Evolutionary conservation across 1,140 invertebrate genomes (phyloP), one percentile per base, ranked within the genome.

Genomic region (Odontomachus brunneus): DNA sequence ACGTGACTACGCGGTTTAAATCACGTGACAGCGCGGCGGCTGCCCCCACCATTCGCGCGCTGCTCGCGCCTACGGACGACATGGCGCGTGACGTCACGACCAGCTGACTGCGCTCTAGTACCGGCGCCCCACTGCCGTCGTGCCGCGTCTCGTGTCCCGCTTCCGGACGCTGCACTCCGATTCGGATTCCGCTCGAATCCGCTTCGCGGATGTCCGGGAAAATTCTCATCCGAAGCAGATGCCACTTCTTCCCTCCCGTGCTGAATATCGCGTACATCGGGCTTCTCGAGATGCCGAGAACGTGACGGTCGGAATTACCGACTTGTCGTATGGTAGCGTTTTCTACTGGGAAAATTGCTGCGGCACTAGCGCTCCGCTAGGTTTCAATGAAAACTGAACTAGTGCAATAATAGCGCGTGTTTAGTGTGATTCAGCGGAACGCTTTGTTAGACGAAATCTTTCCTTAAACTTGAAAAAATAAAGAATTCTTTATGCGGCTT

Each of bases 31-130:
- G 3, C 38, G 24, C 75, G n/a, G 66, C 55, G 51, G 53, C 81
- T 75, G 62, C 65, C 14, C 59, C 48, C 49, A 59, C 33, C 72
- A 60, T 14, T 44, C 4, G 38, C 38, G 9, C 48, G 12, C 7
- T 29, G 15, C 49, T 48, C 69, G 80, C 88, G 90, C 90, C 90
- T 91, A 91, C 51, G 38, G 57, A 91, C 92, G 92, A 92, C 89
- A 89, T 84, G 78, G 82, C 81, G 71, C 63, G 60, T 91, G 90
- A 93, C 93, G 92, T 93, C 92, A 93, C 88, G 86, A 89, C 91
- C 92, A 93, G 93, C 92, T 93, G 92, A 93, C 91, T 91, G 87
- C 88, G 84, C 86, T 67, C 63, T 81, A 86, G 74, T 83, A 85
- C 65, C 74, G 83, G 84, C 81, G 82, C 82, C 84, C 87, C 60